A percentile compares a stretch with the other conserved stretches of the same genome.
phyloP scores from a whole-genome alignment of 2,888 invertebrate genomes.

The Drosophila cracens region DNA sequence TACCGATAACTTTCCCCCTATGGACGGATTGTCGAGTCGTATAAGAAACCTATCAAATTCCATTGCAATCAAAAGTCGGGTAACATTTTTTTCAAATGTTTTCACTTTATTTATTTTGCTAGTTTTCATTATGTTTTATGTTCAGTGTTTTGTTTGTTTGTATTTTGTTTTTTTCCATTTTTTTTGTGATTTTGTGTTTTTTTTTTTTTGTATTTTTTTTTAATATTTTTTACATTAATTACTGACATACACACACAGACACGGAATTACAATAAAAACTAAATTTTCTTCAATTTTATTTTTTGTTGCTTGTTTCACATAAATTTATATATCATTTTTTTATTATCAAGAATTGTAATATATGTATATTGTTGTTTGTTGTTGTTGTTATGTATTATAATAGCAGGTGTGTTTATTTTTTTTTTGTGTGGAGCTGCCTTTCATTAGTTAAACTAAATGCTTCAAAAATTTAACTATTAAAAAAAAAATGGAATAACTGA shows the following conservation, averaged over 20 bases:
- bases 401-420: constrained; percentile 15
- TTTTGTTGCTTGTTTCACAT: constrained; percentile 50
- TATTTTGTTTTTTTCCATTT: constrained; percentile 51
- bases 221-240: constrained; percentile 67
- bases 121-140: constrained; percentile 76
- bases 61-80: background rate
- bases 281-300: constrained; percentile 55
- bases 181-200: constrained; percentile 51
- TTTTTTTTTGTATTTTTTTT: constrained; percentile 40
- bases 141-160: constrained; percentile 66
- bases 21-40: background rate
- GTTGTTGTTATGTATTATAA: constrained; percentile 17
- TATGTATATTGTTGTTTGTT: constrained; percentile 48
- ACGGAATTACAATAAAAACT: constrained; percentile 81
- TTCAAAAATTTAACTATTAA: constrained; percentile 69
- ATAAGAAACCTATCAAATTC: background rate
- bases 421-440: constrained; percentile 32
- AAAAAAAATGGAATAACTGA: constrained; percentile 28
- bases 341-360: constrained; percentile 71
- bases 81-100: constrained; percentile 66
- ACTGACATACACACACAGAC: constrained; percentile 82
- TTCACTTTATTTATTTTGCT: constrained; percentile 79
- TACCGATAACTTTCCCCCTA: background rate
- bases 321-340: constrained; percentile 49
- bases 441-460: constrained; percentile 71